These are phyloP conservation scores for Champsocephalus esox DNA, from an alignment of 2,797 vertebrate species.

Conservation along the genomic window DNA sequence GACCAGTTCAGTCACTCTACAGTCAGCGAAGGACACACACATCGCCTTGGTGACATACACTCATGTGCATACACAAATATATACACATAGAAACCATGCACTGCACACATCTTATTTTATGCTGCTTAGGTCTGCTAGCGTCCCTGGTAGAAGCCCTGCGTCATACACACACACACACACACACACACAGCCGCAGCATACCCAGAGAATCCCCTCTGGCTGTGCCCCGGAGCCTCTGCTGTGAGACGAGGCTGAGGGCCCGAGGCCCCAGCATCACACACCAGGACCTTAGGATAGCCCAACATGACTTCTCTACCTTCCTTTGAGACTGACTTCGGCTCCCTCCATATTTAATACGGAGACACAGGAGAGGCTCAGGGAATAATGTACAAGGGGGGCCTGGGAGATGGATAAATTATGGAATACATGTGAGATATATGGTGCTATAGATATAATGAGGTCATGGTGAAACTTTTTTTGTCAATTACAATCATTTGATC, in stretches of 20 bases:
- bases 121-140: constrained; percentile 42
- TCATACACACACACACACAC: constrained; percentile 43
- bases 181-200: constrained; percentile 52
- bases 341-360: constrained; percentile 78
- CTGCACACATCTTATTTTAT: constrained; percentile 40
- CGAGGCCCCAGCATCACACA: constrained; percentile 72
- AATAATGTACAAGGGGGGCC: constrained; percentile 49
- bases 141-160: constrained; percentile 47
- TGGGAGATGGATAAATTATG: constrained; percentile 70
- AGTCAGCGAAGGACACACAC: constrained; percentile 43
- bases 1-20: constrained; percentile 68
- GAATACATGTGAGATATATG: constrained; percentile 53
- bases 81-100: constrained; percentile 42
- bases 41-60: constrained; percentile 40
- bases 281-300: constrained; percentile 71
- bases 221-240: constrained; percentile 73
- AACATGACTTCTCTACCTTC: constrained; percentile 67
- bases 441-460: constrained; percentile 29
- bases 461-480: constrained; percentile 41
- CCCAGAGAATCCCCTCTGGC: constrained; percentile 74
- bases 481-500: constrained; percentile 29
- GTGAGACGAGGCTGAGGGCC: constrained; percentile 71
- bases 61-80: constrained; percentile 39
- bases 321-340: constrained; percentile 66
- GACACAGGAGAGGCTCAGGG: constrained; percentile 60